These are phyloP conservation scores for Morinoia aosen DNA, from an alignment of 2,888 invertebrate species.

Conservation along the genomic window DNA sequence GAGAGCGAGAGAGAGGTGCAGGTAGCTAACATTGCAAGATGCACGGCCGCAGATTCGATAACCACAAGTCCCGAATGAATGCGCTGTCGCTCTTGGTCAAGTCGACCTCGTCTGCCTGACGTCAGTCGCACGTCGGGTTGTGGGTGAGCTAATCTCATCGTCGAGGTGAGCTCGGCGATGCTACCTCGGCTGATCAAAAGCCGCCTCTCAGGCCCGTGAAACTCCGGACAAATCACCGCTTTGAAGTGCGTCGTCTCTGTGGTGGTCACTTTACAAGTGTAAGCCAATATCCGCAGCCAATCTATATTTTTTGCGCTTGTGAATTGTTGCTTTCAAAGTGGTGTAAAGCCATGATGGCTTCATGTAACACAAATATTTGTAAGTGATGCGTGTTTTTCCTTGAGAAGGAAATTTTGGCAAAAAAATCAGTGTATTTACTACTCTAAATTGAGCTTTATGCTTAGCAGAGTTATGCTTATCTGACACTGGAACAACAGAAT, in stretches of 20 bases:
- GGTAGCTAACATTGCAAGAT: background rate
- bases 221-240: background rate
- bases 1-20: background rate
- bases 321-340: background rate
- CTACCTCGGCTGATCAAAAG: background rate
- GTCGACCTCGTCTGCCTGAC: background rate
- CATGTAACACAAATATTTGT: background rate
- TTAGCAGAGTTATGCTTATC: background rate
- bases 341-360: background rate
- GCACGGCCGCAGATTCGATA: background rate
- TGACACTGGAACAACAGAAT: background rate
- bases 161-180: background rate
- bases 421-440: background rate
- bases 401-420: background rate
- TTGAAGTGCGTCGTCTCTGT: background rate
- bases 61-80: background rate
- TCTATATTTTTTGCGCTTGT: background rate
- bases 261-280: background rate
- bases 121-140: background rate
- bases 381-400: background rate
- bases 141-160: slow-evolving; percentile 2
- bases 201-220: background rate
- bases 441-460: background rate
- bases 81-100: background rate
- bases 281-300: background rate